phyloP scores from a whole-genome alignment of 2,113 vertebrate species.

The Cromileptes altivelis region DNA sequence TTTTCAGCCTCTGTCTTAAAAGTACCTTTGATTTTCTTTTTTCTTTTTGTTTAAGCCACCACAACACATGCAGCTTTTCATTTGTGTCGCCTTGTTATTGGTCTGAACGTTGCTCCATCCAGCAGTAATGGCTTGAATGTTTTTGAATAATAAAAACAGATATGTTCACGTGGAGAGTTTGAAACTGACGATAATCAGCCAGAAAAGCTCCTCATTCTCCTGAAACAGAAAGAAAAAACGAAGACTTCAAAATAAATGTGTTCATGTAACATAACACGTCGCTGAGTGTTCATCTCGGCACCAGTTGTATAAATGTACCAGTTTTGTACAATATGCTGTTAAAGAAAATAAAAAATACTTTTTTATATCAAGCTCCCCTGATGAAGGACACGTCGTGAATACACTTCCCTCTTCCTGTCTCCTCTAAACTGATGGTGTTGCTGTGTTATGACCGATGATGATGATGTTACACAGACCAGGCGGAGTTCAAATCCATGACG shows the following conservation, averaged over 20 bases:
- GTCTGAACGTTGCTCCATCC: background rate
- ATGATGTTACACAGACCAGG: background rate
- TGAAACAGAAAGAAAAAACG: background rate
- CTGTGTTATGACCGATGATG: background rate
- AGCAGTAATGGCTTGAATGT: background rate
- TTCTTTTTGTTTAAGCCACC: background rate
- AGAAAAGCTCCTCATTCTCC: background rate
- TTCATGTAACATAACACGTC: background rate
- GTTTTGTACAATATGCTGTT: background rate
- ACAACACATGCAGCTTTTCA: background rate
- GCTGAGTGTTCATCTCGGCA: conserved; percentile 7
- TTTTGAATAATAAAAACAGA: background rate
- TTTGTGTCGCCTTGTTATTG: background rate
- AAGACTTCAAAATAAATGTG: background rate
- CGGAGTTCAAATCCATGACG: background rate
- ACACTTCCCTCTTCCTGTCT: background rate
- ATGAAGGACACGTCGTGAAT: background rate
- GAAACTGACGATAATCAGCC: background rate
- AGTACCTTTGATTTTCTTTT: background rate
- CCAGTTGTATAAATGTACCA: background rate
- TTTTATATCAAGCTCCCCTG: background rate
- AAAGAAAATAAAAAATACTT: background rate
- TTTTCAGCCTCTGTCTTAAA: background rate
- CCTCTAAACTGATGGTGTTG: background rate
- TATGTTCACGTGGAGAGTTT: background rate